Conservation (phyloP, 2,888 invertebrate genomes). For the Aphidoletes aphidimyza region DNA sequence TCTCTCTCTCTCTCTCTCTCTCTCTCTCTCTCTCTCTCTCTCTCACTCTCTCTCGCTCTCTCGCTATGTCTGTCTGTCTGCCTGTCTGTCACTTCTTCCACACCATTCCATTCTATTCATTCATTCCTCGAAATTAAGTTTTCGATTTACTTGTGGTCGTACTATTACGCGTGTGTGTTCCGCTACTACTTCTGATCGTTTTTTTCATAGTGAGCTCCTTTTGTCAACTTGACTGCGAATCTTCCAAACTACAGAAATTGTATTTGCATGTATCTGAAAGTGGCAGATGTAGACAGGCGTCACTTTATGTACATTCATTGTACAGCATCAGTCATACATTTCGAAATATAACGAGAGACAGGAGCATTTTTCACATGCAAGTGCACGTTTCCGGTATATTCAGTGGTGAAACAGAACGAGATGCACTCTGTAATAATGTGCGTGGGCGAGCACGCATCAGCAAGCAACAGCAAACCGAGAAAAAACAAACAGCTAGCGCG, state of each 20-base stretch:
- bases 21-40: not conserved
- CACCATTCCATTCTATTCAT: not conserved
- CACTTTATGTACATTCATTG: not conserved
- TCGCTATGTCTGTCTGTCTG: too few species aligned
- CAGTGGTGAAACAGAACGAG: too few species aligned
- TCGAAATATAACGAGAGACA: not conserved
- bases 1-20: not conserved
- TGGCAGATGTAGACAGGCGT: constrained; percentile 23
- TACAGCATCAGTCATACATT: constrained; percentile 32
- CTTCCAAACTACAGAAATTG: constrained; percentile 13
- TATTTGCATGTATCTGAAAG: constrained; percentile 42
- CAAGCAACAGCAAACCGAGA: not conserved
- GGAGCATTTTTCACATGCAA: too few species aligned
- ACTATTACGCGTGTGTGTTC: not conserved
- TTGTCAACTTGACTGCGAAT: not conserved
- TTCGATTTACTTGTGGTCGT: not conserved
- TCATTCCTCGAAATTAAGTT: constrained; percentile 6
- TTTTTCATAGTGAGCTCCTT: not conserved
- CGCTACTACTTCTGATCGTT: not conserved
- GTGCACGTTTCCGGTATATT: not conserved
- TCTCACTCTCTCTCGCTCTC: not conserved
- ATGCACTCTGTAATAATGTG: not conserved
- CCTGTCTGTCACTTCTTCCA: too few species aligned
- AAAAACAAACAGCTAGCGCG: too few species aligned
- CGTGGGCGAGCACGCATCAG: not conserved